phyloP scores from a whole-genome alignment of 2,888 invertebrate species.

The Ochropleura plecta region DNA sequence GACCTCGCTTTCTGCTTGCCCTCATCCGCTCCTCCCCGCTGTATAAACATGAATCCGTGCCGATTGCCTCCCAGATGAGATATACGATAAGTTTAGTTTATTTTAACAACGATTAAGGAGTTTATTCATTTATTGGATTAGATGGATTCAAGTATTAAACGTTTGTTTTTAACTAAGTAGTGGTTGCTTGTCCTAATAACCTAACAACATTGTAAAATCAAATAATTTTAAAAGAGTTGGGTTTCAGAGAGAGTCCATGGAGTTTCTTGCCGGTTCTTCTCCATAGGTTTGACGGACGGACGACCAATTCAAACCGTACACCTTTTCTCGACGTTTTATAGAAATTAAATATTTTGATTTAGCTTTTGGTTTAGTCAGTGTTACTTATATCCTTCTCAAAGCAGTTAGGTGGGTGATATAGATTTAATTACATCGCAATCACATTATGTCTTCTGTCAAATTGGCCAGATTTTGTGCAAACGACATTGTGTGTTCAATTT shows the following conservation, averaged over 20 bases:
- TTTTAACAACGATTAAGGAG: constrained; percentile 9
- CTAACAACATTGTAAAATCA: too few relatives aligned
- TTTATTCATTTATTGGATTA: constrained; percentile 8
- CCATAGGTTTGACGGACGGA: too few relatives aligned
- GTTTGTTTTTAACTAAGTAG: not conserved
- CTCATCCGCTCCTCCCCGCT: not conserved
- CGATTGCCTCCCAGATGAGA: constrained; percentile 56
- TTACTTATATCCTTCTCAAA: not conserved
- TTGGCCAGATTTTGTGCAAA: not conserved
- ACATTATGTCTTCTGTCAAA: not conserved
- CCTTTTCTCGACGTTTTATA: too few relatives aligned
- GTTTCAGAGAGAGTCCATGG: too few relatives aligned
- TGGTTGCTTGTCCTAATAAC: not conserved
- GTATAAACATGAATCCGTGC: constrained; percentile 64
- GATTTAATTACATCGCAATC: not conserved
- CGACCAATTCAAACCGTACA: too few relatives aligned
- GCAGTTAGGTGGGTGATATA: not conserved
- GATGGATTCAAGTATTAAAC: constrained; percentile 12
- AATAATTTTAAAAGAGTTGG: too few relatives aligned
- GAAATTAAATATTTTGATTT: too few relatives aligned
- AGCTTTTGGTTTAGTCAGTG: not conserved
- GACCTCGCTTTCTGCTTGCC: not conserved
- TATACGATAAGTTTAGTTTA: constrained; percentile 49
- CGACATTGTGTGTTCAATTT: too few relatives aligned
- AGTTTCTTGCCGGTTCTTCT: too few relatives aligned